A percentile compares a stretch with the other conserved stretches of the same genome.
These are phyloP conservation scores for Aphis craccivora DNA, from an alignment of 1,140 invertebrate species.

Conservation along the genomic window DNA sequence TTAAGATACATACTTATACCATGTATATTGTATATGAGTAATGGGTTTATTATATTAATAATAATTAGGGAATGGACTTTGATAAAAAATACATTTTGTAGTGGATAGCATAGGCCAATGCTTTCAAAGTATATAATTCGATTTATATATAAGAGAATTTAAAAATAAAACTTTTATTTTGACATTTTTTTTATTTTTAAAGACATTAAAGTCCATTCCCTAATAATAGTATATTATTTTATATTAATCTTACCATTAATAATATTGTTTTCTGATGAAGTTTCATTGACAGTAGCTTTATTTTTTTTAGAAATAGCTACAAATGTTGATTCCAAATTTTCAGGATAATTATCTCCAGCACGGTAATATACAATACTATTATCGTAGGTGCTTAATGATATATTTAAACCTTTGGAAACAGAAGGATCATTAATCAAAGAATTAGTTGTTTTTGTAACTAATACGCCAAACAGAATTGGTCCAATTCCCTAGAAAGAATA, in stretches of 20 bases:
- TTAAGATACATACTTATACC: too few relatives aligned
- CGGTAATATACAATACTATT: constrained; percentile 47
- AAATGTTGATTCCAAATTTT: constrained; percentile 37
- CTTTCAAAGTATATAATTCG: too few relatives aligned
- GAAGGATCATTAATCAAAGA: neutral
- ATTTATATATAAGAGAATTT: too few relatives aligned
- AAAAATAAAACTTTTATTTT: too few relatives aligned
- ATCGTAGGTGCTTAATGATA: constrained; percentile 51
- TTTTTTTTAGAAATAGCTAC: constrained; percentile 23
- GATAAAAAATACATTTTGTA: too few relatives aligned
- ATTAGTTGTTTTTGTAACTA: neutral
- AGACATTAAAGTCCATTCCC: too few relatives aligned
- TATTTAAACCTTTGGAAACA: neutral
- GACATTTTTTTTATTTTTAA: too few relatives aligned
- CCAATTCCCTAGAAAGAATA: neutral
- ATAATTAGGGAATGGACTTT: too few relatives aligned
- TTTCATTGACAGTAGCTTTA: constrained; percentile 29
- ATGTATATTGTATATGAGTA: too few relatives aligned
- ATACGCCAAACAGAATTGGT: neutral
- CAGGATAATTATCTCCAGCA: neutral
- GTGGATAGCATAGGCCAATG: too few relatives aligned
- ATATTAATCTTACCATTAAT: constrained; percentile 32
- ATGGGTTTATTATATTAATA: too few relatives aligned
- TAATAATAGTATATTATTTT: too few relatives aligned
- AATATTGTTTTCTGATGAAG: neutral